These are phyloP conservation scores for Prunella himalayana DNA, from an alignment of 2,113 vertebrate species.

Conservation along the genomic window DNA sequence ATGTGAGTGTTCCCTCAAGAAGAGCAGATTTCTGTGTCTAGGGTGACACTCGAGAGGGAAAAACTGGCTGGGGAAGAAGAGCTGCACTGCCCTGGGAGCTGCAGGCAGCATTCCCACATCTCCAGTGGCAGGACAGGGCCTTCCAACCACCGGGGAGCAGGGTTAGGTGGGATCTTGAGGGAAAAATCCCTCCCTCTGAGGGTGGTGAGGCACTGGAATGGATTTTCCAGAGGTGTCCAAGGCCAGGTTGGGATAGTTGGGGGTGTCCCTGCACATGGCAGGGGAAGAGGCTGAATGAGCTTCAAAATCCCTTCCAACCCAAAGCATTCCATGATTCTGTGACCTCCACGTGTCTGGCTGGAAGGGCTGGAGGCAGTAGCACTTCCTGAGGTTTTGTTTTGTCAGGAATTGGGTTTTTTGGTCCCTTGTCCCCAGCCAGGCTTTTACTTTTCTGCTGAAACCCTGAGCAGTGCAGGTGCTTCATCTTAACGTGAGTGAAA, in stretches of 20 bases:
- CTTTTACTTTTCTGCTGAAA: neutral
- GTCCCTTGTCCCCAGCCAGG: neutral
- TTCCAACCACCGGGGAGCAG: neutral
- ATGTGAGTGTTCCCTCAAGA: rapidly evolving
- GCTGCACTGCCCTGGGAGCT: neutral
- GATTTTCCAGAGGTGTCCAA: neutral
- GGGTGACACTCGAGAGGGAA: rapidly evolving
- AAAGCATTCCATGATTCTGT: neutral
- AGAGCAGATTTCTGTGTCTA: rapidly evolving
- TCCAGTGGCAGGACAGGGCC: neutral
- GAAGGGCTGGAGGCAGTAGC: rapidly evolving
- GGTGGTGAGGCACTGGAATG: neutral
- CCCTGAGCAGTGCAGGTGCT: rapidly evolving
- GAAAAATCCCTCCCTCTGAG: neutral
- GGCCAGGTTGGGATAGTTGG: neutral
- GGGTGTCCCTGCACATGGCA: neutral
- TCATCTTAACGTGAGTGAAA: neutral
- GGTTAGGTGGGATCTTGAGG: neutral
- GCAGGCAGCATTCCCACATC: rapidly evolving
- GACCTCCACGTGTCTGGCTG: neutral
- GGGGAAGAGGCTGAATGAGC: neutral
- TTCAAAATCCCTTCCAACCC: neutral
- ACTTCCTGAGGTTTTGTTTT: neutral
- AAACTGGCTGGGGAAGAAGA: neutral
- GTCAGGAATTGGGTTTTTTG: neutral